Percentiles rank a stretch among this genome's conserved stretches.
Evolutionary conservation across 1,140 invertebrate genomes (phyloP).

Genomic region (Probaryconus sp.): DNA sequence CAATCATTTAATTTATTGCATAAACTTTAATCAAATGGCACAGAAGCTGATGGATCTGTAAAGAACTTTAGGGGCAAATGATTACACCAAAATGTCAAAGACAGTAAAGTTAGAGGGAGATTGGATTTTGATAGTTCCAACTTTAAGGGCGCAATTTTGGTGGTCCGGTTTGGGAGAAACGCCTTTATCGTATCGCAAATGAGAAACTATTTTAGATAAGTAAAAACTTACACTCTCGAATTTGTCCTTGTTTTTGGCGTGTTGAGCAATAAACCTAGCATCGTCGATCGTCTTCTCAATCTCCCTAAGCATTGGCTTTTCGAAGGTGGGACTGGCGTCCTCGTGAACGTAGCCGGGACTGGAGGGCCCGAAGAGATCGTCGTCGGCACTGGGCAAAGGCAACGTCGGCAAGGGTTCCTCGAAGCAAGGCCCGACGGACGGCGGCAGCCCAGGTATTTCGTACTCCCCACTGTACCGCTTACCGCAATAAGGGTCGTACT

Average conservation of each 20-base stretch:
- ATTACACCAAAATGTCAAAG: too few species aligned
- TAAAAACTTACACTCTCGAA: constrained; percentile 96
- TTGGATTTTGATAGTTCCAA: too few species aligned
- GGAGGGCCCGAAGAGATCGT: constrained; percentile 87
- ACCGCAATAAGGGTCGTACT: constrained; percentile 81
- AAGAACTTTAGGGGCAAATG: too few species aligned
- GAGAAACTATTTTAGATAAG: too few species aligned
- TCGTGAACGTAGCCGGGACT: constrained; percentile 79
- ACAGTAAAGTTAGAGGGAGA: too few species aligned
- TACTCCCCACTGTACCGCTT: constrained; percentile 86
- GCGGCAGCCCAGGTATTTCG: constrained; percentile 81
- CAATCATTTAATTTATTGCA: too few species aligned
- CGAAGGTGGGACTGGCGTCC: constrained; percentile 88
- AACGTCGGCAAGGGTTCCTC: constrained; percentile 83
- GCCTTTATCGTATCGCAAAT: too few species aligned
- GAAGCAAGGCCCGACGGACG: constrained; percentile 79
- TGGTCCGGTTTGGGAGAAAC: too few species aligned
- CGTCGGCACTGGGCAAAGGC: constrained; percentile 85
- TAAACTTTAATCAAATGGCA: too few species aligned
- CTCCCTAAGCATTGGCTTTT: constrained; percentile 85
- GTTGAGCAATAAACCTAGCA: constrained; percentile 95
- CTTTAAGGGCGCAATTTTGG: too few species aligned
- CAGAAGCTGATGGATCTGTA: too few species aligned
- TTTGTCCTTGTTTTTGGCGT: constrained; percentile 95
- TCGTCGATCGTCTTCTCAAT: constrained; percentile 93